phyloP scores from a whole-genome alignment of 2,888 invertebrate species.

The Orchesellides sinensis region DNA sequence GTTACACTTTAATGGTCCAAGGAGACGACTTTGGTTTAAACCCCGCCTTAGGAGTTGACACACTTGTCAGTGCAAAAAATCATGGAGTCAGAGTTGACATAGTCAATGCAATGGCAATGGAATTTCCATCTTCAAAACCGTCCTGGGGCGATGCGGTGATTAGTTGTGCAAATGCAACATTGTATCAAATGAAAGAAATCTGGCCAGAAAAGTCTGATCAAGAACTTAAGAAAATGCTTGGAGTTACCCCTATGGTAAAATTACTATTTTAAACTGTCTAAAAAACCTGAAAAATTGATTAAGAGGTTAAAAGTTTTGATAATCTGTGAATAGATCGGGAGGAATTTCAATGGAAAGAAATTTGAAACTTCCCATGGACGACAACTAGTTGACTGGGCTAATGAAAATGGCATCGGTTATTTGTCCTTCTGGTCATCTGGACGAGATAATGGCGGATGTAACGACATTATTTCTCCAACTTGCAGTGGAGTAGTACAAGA shows the following conservation, averaged over 20 bases:
- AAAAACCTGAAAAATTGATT: no score
- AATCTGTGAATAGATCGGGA: no score
- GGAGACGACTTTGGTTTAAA: conserved; percentile 72
- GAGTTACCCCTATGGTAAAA: conserved; percentile 73
- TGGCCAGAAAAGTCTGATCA: conserved; percentile 71
- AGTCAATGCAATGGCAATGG: conserved; percentile 71
- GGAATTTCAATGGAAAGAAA: conserved; percentile 71
- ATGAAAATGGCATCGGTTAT: conserved; percentile 68
- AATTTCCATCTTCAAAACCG: conserved; percentile 60
- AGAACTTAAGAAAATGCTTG: conserved; percentile 70
- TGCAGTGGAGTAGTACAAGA: conserved; percentile 70
- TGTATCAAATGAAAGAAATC: conserved; percentile 71
- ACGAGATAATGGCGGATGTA: conserved; percentile 70
- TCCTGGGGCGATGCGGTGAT: conserved; percentile 73
- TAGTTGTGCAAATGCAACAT: conserved; percentile 56
- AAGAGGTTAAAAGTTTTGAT: no score
- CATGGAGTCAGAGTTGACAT: conserved; percentile 71
- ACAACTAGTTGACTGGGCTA: conserved; percentile 70
- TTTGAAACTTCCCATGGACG: conserved; percentile 67
- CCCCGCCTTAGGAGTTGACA: conserved; percentile 68
- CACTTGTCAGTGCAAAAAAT: conserved; percentile 65
- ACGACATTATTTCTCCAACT: conserved; percentile 66
- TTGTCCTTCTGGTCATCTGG: conserved; percentile 70
- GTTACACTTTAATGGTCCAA: conserved; percentile 59
- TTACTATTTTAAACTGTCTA: no score